A percentile compares a stretch with the other conserved stretches of the same genome.
phyloP scores from a whole-genome alignment of 2,113 vertebrate genomes.

The Saccopteryx leptura region DNA sequence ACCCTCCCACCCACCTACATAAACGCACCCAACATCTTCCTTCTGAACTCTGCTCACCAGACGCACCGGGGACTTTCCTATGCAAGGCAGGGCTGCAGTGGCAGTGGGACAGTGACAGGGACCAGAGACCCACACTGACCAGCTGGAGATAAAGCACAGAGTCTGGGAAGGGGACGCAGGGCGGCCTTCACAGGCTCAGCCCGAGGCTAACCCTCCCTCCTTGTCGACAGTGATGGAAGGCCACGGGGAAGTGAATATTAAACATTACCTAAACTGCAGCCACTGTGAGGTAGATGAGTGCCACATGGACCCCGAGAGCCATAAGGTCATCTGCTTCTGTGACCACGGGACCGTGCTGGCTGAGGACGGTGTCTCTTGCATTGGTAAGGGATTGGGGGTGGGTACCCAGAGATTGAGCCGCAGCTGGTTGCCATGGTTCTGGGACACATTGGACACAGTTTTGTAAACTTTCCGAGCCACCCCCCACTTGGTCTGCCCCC shows the following conservation, averaged over 20 bases:
- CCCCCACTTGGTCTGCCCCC: not conserved
- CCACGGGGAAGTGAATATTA: constrained; percentile 97
- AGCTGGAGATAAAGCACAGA: not conserved
- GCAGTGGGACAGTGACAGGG: not conserved
- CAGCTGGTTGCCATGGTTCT: not conserved
- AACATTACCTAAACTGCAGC: constrained; percentile 96
- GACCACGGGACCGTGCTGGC: constrained; percentile 93
- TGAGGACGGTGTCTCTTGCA: constrained; percentile 93
- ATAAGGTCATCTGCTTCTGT: constrained; percentile 94
- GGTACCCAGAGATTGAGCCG: not conserved
- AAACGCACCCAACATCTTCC: not conserved
- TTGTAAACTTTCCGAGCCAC: not conserved
- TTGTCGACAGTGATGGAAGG: constrained; percentile 93
- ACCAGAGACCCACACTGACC: not conserved
- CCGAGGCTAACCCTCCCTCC: constrained; percentile 6
- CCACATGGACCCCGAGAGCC: constrained; percentile 90
- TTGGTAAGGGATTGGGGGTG: constrained; percentile 85
- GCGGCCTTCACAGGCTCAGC: fast-evolving
- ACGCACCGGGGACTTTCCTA: not conserved
- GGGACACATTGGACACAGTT: not conserved
- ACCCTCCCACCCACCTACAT: not conserved
- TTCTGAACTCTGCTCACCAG: not conserved
- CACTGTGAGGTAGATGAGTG: constrained; percentile 96
- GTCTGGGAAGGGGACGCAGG: not conserved
- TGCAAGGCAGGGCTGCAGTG: fast-evolving